phyloP scores from a whole-genome alignment of 2,797 vertebrate species.

The Diplodus sargus region DNA sequence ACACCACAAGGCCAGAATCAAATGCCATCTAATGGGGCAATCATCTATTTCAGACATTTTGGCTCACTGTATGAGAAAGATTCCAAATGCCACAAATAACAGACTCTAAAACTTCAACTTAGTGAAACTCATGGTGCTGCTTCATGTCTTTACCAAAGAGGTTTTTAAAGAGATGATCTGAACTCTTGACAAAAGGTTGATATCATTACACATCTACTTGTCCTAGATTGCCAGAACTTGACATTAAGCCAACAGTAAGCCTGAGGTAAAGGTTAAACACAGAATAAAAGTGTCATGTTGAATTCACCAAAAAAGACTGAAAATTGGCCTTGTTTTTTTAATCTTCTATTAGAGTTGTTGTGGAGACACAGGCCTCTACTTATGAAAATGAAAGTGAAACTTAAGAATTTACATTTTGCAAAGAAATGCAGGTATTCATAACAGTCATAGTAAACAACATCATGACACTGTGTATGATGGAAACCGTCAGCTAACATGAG shows the following conservation, averaged over 20 bases:
- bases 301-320: neutral
- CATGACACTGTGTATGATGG: neutral
- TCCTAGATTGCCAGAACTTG: neutral
- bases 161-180: constrained; percentile 10
- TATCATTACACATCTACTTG: neutral
- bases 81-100: constrained; percentile 44
- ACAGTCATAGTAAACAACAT: constrained; percentile 11
- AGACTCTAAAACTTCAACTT: constrained; percentile 28
- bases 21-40: constrained; percentile 38
- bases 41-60: constrained; percentile 36
- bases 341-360: neutral
- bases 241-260: neutral
- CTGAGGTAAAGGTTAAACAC: neutral
- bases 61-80: constrained; percentile 21
- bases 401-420: neutral
- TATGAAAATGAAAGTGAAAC: constrained; percentile 12
- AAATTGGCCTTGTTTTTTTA: neutral
- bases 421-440: neutral
- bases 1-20: constrained; percentile 30
- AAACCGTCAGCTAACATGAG: neutral
- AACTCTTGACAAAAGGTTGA: neutral
- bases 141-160: constrained; percentile 19
- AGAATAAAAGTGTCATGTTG: neutral
- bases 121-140: constrained; percentile 8
- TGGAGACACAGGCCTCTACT: neutral